Base-by-base conservation (phyloP, 2,888 invertebrate genomes). In the Nomada goodeniana region DNA sequence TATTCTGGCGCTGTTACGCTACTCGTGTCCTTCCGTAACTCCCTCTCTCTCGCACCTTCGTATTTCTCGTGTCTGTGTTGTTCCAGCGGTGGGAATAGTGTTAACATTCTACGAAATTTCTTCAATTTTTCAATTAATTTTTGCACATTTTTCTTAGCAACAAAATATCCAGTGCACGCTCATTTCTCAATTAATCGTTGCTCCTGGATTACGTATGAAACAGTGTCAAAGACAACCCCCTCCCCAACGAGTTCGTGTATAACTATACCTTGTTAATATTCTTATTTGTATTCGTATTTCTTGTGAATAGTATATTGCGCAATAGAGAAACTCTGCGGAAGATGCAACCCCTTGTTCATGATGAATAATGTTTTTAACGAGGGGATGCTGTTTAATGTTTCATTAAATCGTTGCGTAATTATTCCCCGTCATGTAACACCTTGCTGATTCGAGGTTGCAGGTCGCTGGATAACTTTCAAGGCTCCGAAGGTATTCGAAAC, bases 1-100 rank as follows among this genome's bases (percentile, higher is more conserved):
- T 89, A 90, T 90, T 89, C 86, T 89, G 88, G 84, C 87, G 85
- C 86, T 82, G 86, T 88, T 88, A 87, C 88, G 89, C 88, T 88
- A 84, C 79, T 82, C 82, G 83, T 83, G 90, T 86, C 88, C 89
- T 90, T 90, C 89, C 90, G 89, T 86, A 71, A 89, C 85, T 87
- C 80, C 79, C 71, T 85, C 82, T 83, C 83, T 63, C 75, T 84
- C 71, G 72, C 76, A 52, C 75, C 36, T 29, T 53, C 68, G 10
- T 18, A 26, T 69, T 42, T 10, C 53, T 64, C 63, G 4, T 55
- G 9, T 64, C 42, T 15, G 29, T 29, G 4, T 36, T 26, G 36
- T n/a, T 60, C 70, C 76, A 63, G 42, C 3, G 18, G 4, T 9
- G 60, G 36, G 23, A 36, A 63, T 50, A 55, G 29, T n/a, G 20